Evolutionary conservation across 2,113 vertebrate species (phyloP), one percentile per base, ranked within the genome.

Genomic region (Rattus rattus): DNA sequence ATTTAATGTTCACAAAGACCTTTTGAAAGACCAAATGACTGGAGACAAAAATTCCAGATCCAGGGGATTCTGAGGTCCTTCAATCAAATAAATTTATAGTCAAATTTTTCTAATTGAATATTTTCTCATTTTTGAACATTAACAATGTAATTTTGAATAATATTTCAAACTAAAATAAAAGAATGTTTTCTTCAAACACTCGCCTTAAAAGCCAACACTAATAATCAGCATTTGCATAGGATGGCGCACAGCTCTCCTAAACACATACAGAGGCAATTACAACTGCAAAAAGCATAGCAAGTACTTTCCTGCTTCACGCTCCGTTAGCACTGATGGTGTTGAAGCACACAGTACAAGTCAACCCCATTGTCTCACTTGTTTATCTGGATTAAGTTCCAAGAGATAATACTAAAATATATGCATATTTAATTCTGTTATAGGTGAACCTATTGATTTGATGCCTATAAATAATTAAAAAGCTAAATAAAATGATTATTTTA

Each of bases 391-490:
- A 80, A 9, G 30, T 79, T 87, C 73, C 56, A 43, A 43, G 14
- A 39, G 61, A 12, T 49, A 7, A 12, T 0, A 0, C 43, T 69
- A 52, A 61, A 84, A 26, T 28, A 4, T 30, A n/a, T 4, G 4
- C n/a, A 36, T 24, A 28, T 90, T 36, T 85, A 72, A 17, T 72
- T 83, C 17, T 59, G 73, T 7, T 28, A 56, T 0, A 67, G 8
- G 2, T 8, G 69, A 73, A 84, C 65, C 12, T 76, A 75, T 2
- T 81, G 47, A 33, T 59, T 84, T 84, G 70, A 65, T 81, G 75
- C 56, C 33, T 92, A 70, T 59, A 88, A 83, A 49, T 70, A 92
- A 88, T 33, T 90, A 24, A 73, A 90, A 95, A 72, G n/a, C 83
- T 28, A 87, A 72, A 76, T 89, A 67, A 56, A 92, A 47, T 28